phyloP scores from a whole-genome alignment of 2,888 invertebrate genomes.

The Plebejus melissa region DNA sequence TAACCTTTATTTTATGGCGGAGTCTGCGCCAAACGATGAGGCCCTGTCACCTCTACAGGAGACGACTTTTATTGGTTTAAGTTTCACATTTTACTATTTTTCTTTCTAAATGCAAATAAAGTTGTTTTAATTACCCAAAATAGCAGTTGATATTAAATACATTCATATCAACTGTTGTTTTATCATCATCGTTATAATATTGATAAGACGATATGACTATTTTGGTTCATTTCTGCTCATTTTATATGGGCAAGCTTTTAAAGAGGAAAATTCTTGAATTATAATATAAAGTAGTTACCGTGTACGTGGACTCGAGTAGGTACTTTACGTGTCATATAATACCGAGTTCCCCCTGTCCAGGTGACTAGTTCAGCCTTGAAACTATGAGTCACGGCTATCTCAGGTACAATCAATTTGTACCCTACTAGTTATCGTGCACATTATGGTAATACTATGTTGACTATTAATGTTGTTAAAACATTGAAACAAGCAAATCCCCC shows the following conservation, averaged over 20 bases:
- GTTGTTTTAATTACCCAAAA: neutral
- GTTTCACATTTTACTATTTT: no score
- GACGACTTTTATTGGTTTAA: neutral
- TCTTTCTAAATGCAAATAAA: neutral
- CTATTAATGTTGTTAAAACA: neutral
- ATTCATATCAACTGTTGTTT: neutral
- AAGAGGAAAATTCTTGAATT: neutral
- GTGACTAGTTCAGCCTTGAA: constrained; percentile 31
- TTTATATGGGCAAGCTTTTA: neutral
- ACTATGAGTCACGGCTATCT: constrained; percentile 46
- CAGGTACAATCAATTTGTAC: constrained; percentile 44
- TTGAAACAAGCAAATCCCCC: neutral
- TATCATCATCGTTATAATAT: neutral
- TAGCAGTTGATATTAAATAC: neutral
- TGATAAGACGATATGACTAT: neutral
- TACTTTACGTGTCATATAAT: neutral
- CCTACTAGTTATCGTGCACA: constrained; percentile 31
- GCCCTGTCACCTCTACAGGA: no score
- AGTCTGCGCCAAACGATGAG: no score
- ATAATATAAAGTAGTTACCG: constrained; percentile 2
- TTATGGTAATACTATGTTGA: neutral
- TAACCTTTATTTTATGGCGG: no score
- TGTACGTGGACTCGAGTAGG: neutral
- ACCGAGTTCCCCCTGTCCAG: constrained; percentile 11
- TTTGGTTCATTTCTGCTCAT: neutral